Base-by-base conservation (phyloP, 2,113 vertebrate genomes). In the Seriola aureovittata region DNA sequence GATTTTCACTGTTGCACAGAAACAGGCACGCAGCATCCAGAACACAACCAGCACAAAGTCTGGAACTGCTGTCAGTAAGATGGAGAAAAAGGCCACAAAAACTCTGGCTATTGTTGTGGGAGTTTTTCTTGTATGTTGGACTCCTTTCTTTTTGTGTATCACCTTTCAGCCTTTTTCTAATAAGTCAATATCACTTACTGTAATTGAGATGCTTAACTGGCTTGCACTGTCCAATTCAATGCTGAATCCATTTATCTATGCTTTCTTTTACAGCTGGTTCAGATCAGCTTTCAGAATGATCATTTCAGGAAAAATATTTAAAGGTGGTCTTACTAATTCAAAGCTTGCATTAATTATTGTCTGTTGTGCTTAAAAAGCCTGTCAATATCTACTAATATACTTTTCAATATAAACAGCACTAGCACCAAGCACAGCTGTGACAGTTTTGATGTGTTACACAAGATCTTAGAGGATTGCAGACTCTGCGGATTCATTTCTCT, bases 231-330 rank as follows among this genome's bases (percentile, higher is more conserved):
- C 75, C 13, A 91, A 91, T n/a, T 89, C 90, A 36, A 82, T 84
- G 87, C 32, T 91, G 5, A 91, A 91, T 66, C 87, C 87, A 5
- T 87, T 87, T n/a, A 76, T 87, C 10, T 87, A 83, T 44, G 85
- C 80, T 57, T 87, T 83, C 81, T 87, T 80, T 69, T 83, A 87
- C 80, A 76, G 66, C 71, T 83, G 85, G 85, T 84, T 84, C 64
- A 71, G 73, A 14, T 44, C 71, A 32, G 81, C 85, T 42, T 87
- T 87, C 9, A 82, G 11, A 63, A 63, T 79, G 21, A 84, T 84
- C 3, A 63, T 84, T 36, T 84, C 46, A 14, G 81, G 81, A 13
- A 67, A 79, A 57, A 46, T 84, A 79, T 48, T 73, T 25, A 29
- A 29, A 29, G 25, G 25, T 29, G 25, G 25, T 29, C 25, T 29